Evolutionary conservation across 2,888 invertebrate species (phyloP).

Genomic region (Lycocerus yunnanus): DNA sequence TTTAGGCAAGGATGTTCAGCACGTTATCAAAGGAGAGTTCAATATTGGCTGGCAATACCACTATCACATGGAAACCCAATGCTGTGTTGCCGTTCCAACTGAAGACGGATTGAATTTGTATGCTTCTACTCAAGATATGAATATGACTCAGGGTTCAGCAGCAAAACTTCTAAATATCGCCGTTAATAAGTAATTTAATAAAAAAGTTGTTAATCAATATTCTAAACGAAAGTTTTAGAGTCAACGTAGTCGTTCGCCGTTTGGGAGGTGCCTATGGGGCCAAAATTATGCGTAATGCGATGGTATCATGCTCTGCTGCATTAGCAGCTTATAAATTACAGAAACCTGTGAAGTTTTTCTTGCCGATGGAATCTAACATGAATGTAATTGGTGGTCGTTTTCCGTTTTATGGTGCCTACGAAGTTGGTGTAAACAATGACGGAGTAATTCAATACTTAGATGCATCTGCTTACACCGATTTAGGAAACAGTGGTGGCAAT

Average conservation of each 20-base stretch:
- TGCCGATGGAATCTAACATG: slow-evolving; percentile 76
- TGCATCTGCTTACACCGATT: slow-evolving; percentile 60
- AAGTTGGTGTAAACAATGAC: slow-evolving; percentile 65
- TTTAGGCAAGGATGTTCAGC: slow-evolving; percentile 53
- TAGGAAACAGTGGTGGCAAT: slow-evolving; percentile 63
- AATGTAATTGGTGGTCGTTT: slow-evolving; percentile 69
- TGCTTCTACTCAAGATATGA: background rate
- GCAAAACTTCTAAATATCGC: background rate
- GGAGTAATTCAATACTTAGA: slow-evolving; percentile 73
- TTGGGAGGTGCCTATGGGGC: slow-evolving; percentile 83
- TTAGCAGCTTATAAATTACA: slow-evolving; percentile 68
- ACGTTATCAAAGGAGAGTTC: slow-evolving; percentile 48
- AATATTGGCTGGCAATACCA: no score
- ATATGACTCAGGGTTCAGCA: background rate
- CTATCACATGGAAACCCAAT: no score
- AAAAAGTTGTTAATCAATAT: background rate
- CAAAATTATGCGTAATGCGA: slow-evolving; percentile 69
- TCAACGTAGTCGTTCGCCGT: slow-evolving; percentile 72
- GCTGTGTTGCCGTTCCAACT: slow-evolving; percentile 9
- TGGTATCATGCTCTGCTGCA: slow-evolving; percentile 68
- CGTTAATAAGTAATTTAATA: slow-evolving; percentile 8
- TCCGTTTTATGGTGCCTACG: slow-evolving; percentile 66
- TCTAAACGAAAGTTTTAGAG: slow-evolving; percentile 52
- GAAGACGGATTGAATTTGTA: background rate
- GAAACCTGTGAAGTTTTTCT: slow-evolving; percentile 70